Percentiles rank a stretch among this genome's conserved stretches.
Evolutionary conservation across 2,888 invertebrate genomes (phyloP).

Genomic region (Caenorhabditis angaria): DNA sequence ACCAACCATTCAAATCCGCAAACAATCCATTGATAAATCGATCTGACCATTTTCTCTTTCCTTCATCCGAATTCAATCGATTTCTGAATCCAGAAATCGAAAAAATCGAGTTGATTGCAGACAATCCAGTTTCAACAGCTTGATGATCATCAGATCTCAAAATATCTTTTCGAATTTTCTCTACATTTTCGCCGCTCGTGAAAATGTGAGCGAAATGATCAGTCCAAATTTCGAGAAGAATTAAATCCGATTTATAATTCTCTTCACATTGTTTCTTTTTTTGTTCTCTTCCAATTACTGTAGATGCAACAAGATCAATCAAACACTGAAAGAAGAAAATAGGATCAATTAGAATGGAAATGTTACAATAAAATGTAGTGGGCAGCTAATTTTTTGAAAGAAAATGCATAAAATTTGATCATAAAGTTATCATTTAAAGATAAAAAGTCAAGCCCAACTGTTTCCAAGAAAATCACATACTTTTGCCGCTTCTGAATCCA

Average conservation of each 20-base stretch:
- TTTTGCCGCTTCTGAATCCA: slow-evolving; percentile 25
- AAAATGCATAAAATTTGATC: too few relatives aligned
- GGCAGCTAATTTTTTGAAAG: too few relatives aligned
- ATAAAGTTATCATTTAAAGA: too few relatives aligned
- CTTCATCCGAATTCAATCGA: slow-evolving; percentile 10
- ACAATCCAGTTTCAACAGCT: slow-evolving; percentile 18
- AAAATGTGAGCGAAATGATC: slow-evolving; percentile 38
- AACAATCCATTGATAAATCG: neutral
- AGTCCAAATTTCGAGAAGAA: slow-evolving; percentile 24
- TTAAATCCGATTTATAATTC: slow-evolving; percentile 17
- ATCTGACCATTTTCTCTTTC: slow-evolving; percentile 18
- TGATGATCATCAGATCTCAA: slow-evolving; percentile 22
- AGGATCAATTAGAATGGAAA: too few relatives aligned
- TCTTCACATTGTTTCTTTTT: slow-evolving; percentile 13
- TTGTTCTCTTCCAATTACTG: slow-evolving; percentile 13
- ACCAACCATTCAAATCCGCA: slow-evolving; percentile 22
- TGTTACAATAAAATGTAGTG: too few relatives aligned
- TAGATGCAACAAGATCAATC: slow-evolving; percentile 11
- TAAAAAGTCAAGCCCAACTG: neutral
- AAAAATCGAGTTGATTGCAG: slow-evolving; percentile 17
- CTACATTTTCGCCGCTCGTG: slow-evolving; percentile 15
- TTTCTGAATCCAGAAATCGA: slow-evolving; percentile 11
- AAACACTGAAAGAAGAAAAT: slow-evolving; percentile 22
- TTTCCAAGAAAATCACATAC: too few relatives aligned
- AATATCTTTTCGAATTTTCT: slow-evolving; percentile 16